A percentile compares a stretch with the other conserved stretches of the same genome.
Evolutionary conservation across 2,113 vertebrate species (phyloP).

Genomic region (Atherinomorus stipes): DNA sequence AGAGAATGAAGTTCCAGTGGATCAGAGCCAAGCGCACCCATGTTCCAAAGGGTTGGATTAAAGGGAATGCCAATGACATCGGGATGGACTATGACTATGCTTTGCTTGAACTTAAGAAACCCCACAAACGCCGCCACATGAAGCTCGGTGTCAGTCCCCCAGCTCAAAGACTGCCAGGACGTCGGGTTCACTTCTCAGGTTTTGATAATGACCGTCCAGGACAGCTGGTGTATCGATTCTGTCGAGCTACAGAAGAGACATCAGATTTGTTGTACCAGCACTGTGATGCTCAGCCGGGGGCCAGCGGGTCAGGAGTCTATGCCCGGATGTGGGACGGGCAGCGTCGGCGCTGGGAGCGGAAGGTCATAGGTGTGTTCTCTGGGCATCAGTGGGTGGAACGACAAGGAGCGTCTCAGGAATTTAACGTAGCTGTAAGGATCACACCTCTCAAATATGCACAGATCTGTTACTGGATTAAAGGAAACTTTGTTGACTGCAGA

Average conservation of each 20-base stretch:
- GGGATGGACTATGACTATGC: constrained; percentile 99
- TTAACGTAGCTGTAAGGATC: constrained; percentile 96
- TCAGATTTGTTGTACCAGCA: constrained; percentile 95
- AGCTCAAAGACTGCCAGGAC: constrained; percentile 87
- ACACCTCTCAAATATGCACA: constrained; percentile 98
- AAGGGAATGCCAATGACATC: constrained; percentile 95
- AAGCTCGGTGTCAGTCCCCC: constrained; percentile 93
- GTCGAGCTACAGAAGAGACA: constrained; percentile 91
- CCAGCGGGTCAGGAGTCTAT: constrained; percentile 95
- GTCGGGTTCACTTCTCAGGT: constrained; percentile 95
- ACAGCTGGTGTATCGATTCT: constrained; percentile 96
- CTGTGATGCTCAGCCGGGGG: constrained; percentile 95
- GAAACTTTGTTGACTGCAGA: constrained; percentile 95
- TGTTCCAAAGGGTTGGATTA: constrained; percentile 98
- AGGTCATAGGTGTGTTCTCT: constrained; percentile 97
- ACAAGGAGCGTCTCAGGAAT: constrained; percentile 91
- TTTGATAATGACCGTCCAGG: constrained; percentile 93
- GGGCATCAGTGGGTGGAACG: constrained; percentile 98
- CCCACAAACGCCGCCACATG: constrained; percentile 95
- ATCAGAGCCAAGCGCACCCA: constrained; percentile 96
- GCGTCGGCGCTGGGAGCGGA: constrained; percentile 91
- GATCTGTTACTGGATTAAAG: constrained; percentile 99
- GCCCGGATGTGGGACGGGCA: constrained; percentile 94
- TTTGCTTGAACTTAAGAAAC: constrained; percentile 94
- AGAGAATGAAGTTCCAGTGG: constrained; percentile 97